phyloP scores from a whole-genome alignment of 2,113 vertebrate species.

The Aleadryas rufinucha region DNA sequence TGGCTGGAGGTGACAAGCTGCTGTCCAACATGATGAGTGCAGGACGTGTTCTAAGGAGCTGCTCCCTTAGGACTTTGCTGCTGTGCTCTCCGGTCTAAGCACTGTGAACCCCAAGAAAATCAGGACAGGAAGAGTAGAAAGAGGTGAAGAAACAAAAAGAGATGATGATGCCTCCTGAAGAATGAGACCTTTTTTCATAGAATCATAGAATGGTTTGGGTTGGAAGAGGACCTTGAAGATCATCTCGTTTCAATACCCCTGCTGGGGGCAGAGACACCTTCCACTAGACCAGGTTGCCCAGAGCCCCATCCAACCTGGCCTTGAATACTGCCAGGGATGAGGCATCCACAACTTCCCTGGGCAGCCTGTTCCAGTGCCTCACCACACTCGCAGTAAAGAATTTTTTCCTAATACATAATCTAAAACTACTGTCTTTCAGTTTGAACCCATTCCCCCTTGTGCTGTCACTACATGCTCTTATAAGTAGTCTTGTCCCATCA shows the following conservation, averaged over 20 bases:
- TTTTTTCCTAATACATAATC: background rate
- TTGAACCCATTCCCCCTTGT: background rate
- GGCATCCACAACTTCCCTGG: background rate
- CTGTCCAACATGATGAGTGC: background rate
- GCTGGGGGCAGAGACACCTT: background rate
- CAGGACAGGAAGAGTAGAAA: background rate
- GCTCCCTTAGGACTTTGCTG: rapidly evolving
- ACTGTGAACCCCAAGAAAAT: background rate
- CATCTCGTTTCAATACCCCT: background rate
- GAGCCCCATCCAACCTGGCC: background rate
- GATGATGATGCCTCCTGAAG: background rate
- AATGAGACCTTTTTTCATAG: background rate
- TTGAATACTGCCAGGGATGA: background rate
- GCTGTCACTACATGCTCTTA: background rate
- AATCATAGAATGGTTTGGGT: background rate
- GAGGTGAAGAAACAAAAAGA: background rate
- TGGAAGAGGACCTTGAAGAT: background rate
- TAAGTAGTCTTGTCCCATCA: background rate
- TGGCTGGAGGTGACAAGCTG: background rate
- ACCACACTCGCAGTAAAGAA: background rate
- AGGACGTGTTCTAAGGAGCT: rapidly evolving
- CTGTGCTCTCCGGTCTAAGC: background rate
- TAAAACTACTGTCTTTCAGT: background rate
- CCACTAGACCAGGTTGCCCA: background rate
- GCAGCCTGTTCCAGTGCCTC: background rate